These are phyloP conservation scores for Drosophila eugracilis DNA, from an alignment of 1,140 invertebrate species.

Conservation along the genomic window DNA sequence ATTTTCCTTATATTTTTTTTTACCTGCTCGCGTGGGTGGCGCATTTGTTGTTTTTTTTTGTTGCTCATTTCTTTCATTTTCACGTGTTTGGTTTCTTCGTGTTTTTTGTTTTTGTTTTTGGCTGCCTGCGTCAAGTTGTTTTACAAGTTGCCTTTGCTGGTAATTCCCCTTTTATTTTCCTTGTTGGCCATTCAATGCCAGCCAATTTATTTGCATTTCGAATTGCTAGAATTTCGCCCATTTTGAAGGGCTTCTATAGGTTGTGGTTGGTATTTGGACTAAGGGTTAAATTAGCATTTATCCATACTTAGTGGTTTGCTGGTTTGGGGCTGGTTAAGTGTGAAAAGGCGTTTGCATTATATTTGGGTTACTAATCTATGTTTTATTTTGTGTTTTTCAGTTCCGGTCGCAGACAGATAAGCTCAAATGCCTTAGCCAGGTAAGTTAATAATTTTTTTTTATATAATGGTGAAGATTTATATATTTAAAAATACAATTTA, in stretches of 20 bases:
- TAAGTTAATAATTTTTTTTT: conserved; percentile 85
- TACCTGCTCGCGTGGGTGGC: conserved; percentile 67
- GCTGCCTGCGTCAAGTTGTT: conserved; percentile 48
- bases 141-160: conserved; percentile 22
- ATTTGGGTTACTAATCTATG: conserved; percentile 16
- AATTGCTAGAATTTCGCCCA: conserved; percentile 39
- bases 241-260: conserved; percentile 35
- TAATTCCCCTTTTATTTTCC: conserved; percentile 21
- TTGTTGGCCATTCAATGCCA: conserved; percentile 57
- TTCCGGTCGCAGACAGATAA: conserved; percentile 90
- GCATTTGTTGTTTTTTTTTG: conserved; percentile 34
- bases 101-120: conserved; percentile 18
- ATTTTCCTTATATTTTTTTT: conserved; percentile 1
- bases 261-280: conserved; percentile 4
- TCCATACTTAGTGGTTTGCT: conserved; percentile 10
- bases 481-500: no score
- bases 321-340: neutral
- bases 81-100: conserved; percentile 59
- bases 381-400: conserved; percentile 87
- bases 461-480: no score
- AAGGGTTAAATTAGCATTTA: conserved; percentile 14
- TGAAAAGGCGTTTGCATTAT: neutral
- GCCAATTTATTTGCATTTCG: conserved; percentile 60
- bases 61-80: conserved; percentile 53
- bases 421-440: conserved; percentile 94